phyloP scores from a whole-genome alignment of 2,888 invertebrate genomes.

The Dione juno region DNA sequence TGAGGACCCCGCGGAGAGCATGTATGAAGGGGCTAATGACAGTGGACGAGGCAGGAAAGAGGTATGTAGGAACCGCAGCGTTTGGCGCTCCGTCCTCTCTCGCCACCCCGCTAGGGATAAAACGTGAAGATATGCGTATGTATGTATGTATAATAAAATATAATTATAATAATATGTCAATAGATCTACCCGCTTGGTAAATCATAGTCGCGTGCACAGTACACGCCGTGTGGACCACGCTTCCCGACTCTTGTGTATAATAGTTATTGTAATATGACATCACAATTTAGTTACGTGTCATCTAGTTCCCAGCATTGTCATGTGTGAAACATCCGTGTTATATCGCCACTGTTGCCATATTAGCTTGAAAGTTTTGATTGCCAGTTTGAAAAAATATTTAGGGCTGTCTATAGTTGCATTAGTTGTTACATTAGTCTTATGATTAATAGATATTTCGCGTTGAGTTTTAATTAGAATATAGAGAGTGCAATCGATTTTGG shows the following conservation, averaged over 20 bases:
- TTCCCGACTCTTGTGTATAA: slow-evolving; percentile 30
- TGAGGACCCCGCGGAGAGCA: too few relatives aligned
- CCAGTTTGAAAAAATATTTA: neutral
- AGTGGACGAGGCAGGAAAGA: too few relatives aligned
- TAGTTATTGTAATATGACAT: slow-evolving; percentile 45
- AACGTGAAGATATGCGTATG: too few relatives aligned
- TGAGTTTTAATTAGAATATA: too few relatives aligned
- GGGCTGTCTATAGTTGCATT: neutral
- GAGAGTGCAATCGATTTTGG: too few relatives aligned
- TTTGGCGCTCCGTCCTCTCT: too few relatives aligned
- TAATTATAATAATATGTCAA: neutral
- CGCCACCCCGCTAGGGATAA: too few relatives aligned
- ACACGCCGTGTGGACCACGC: slow-evolving; percentile 30
- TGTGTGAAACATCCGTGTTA: slow-evolving; percentile 28
- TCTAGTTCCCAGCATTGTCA: slow-evolving; percentile 48
- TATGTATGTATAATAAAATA: too few relatives aligned
- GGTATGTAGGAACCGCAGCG: too few relatives aligned
- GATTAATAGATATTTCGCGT: too few relatives aligned
- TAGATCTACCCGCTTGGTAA: neutral
- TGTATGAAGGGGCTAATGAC: too few relatives aligned
- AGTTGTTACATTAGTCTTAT: too few relatives aligned
- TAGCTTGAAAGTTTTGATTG: slow-evolving; percentile 13
- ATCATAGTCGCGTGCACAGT: slow-evolving; percentile 34
- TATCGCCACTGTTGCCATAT: slow-evolving; percentile 26
- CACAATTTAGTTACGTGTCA: slow-evolving; percentile 49